These are phyloP conservation scores for Drosophila testacea DNA, from an alignment of 2,888 invertebrate genomes.

Conservation along the genomic window DNA sequence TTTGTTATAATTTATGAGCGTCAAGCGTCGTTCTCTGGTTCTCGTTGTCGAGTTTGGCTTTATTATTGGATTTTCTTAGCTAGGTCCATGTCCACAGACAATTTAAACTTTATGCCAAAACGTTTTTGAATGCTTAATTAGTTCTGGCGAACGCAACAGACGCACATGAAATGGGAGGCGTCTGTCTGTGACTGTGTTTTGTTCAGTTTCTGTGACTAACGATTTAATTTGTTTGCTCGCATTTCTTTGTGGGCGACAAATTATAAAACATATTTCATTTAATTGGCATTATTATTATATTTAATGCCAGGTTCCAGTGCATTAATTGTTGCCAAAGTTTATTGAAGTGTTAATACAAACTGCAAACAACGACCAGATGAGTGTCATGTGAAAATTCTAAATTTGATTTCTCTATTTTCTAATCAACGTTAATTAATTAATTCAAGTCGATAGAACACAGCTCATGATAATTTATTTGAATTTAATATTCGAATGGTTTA, in stretches of 20 bases:
- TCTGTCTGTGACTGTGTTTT: constrained; percentile 29
- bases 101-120: constrained; percentile 74
- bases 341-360: constrained; percentile 14
- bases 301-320: constrained; percentile 44
- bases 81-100: constrained; percentile 48
- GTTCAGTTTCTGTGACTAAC: constrained; percentile 40
- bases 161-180: constrained; percentile 14
- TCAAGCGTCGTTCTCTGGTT: constrained; percentile 31
- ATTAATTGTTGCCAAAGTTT: constrained; percentile 25
- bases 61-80: constrained; percentile 63
- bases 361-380: constrained; percentile 5
- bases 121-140: constrained; percentile 80
- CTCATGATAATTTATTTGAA: constrained; percentile 18
- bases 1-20: constrained; percentile 72
- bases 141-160: constrained; percentile 52
- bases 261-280: constrained; percentile 58
- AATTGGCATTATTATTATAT: constrained; percentile 55
- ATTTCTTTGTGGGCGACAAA: constrained; percentile 24
- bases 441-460: not conserved
- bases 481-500: constrained; percentile 40
- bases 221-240: constrained; percentile 69
- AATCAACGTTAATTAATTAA: constrained; percentile 13
- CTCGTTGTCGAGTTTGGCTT: constrained; percentile 43
- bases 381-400: not conserved
- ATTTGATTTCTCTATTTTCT: not conserved